Base-by-base conservation (phyloP, 2,797 vertebrate species). In the Hyperoplus immaculatus region DNA sequence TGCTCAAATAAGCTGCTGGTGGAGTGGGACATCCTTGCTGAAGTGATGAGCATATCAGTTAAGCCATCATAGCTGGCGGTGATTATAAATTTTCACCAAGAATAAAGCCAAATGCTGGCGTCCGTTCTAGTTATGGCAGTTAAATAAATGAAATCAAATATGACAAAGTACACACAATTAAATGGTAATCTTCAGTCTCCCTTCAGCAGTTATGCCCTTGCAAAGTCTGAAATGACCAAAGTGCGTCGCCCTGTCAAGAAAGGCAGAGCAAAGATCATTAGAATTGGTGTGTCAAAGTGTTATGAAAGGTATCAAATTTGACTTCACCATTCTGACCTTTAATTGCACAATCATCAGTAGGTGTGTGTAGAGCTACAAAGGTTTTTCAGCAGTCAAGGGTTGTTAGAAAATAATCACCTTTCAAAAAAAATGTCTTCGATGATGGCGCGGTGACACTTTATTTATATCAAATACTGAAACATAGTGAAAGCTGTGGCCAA, bases 301-400 rank as follows among this genome's bases (percentile, higher is more conserved):
- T 51, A 41, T 63, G 47, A 43, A 14, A 51, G 21, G 54, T 49
- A 53, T 69, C 57, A 71, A 46, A 83, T 81, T 85, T 80, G 72
- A 87, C 74, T 85, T 88, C 61, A 71, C 50, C 83, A 75, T 82
- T 16, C 9, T 76, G 83, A 89, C 83, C 79, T 87, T 90, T 77
- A 43, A 54, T 56, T 50, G 59, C 21, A 16, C n/a, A 61, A 53
- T 43, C 65, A 51, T 72, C 41, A 72, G 66, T 67, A 70, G 45
- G 9, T 43, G 18, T 49, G 50, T 59, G 36, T 14, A 14, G 29
- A 54, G 38, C 60, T 36, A 41, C 18, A 16, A 42, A 14, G 6
- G 55, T 16, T 67, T 63, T 77, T 18, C 18, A 50, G 67, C 41
- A 43, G 47, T 43, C 58, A 49, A 71, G 41, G 6, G 62, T 54